Conservation (phyloP, 1,140 invertebrate genomes). For the Drosophila simulans region DNA sequence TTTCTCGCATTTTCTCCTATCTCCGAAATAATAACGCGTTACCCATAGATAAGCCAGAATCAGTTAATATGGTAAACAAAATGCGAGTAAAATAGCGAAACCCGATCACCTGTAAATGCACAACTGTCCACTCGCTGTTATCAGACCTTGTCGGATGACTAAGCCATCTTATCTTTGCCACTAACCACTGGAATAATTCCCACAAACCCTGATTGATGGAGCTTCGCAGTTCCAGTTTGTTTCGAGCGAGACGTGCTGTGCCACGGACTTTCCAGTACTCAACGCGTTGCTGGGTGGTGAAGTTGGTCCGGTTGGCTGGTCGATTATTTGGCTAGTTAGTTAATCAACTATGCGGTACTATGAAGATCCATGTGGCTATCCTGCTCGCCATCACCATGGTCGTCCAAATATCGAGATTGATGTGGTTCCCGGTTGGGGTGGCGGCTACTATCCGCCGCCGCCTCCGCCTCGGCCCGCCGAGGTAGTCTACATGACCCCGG, state of each 20-base stretch:
- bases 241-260: slow-evolving; percentile 1
- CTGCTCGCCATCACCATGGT: slow-evolving; percentile 72
- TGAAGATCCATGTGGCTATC: slow-evolving; percentile 74
- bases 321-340: background rate
- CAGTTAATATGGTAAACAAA: slow-evolving; percentile 37
- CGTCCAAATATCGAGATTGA: slow-evolving; percentile 82
- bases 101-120: slow-evolving; percentile 35
- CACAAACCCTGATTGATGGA: slow-evolving; percentile 44
- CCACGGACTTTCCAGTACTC: slow-evolving; percentile 38
- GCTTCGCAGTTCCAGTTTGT: slow-evolving; percentile 27
- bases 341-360: slow-evolving; percentile 67
- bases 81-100: background rate
- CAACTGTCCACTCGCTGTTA: slow-evolving; percentile 24
- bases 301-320: slow-evolving; percentile 15
- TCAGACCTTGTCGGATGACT: slow-evolving; percentile 20
- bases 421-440: slow-evolving; percentile 75
- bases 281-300: slow-evolving; percentile 38
- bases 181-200: slow-evolving; percentile 38
- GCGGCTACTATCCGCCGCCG: slow-evolving; percentile 65
- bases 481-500: slow-evolving; percentile 63
- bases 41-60: slow-evolving; percentile 23
- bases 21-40: slow-evolving; percentile 2
- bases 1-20: slow-evolving; percentile 5
- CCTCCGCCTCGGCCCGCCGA: slow-evolving; percentile 64
- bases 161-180: slow-evolving; percentile 13